These are phyloP conservation scores for Tholera decimalis DNA, from an alignment of 2,888 invertebrate species.

Conservation along the genomic window DNA sequence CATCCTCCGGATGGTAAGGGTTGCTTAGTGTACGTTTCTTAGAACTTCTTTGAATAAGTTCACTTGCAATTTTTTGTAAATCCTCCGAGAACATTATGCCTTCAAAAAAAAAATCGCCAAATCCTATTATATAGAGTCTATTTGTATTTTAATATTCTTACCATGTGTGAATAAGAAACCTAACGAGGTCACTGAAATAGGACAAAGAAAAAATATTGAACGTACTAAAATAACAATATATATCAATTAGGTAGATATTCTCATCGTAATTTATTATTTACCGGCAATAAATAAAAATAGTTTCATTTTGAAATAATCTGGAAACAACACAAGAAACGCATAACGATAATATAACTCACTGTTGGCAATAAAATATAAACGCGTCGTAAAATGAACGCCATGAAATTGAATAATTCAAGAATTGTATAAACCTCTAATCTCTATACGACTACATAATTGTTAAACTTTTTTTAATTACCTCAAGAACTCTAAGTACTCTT, in stretches of 20 bases:
- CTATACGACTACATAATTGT: conserved; percentile 15
- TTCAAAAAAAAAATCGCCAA: conserved; percentile 62
- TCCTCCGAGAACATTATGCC: conserved; percentile 54
- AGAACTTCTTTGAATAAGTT: conserved; percentile 56
- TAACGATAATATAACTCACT: not conserved
- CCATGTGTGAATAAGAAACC: conserved; percentile 34
- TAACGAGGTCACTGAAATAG: conserved; percentile 46
- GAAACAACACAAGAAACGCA: conserved; percentile 3
- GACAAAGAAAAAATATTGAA: not conserved
- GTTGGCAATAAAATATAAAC: conserved; percentile 13
- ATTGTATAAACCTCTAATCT: conserved; percentile 11
- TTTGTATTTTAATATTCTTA: conserved; percentile 69
- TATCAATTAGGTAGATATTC: not conserved
- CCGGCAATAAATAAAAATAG: conserved; percentile 26
- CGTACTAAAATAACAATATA: too few relatives aligned
- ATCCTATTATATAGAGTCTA: conserved; percentile 72
- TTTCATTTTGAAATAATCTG: conserved; percentile 37
- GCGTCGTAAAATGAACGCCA: conserved; percentile 40
- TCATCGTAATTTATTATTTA: conserved; percentile 36
- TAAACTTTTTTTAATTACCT: conserved; percentile 23
- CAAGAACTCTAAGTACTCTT: not conserved
- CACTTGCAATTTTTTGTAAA: conserved; percentile 59
- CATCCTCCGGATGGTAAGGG: conserved; percentile 80
- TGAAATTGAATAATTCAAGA: conserved; percentile 43
- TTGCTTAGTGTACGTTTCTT: conserved; percentile 64